Base-by-base conservation (phyloP, 2,888 invertebrate species). In the Ctena decussata region DNA sequence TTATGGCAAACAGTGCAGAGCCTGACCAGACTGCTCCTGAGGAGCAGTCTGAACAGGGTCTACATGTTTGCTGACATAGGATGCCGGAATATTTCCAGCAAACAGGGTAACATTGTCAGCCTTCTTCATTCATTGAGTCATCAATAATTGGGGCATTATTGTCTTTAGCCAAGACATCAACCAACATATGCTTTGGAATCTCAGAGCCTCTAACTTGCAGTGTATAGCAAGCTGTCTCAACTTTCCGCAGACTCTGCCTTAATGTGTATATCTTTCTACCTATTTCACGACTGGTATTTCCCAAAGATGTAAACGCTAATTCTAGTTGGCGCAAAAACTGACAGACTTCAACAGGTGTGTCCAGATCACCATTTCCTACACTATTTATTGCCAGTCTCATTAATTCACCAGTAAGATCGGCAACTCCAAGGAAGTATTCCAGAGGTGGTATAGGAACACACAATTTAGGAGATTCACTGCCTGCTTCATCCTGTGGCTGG, bases 341-440 rank as follows among this genome's bases (percentile, higher is more conserved):
- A 93, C 98, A 98, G 0, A 96, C 88, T 80, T 94, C 80, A 92
- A 97, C 97, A 18, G 94, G 93, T 24, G 85, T 84, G 15, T 93
- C 89, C 15, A 93, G 72, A 75, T 94, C 90, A 8, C 93, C 94
- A 84, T 87, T 87, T 0, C 98, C 98, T 81, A 98, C 96, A 91
- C 97, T 97, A 94, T 98, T 98, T 11, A 99, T 98, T 77, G 98
- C 98, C 91, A 97, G 97, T 74, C 98, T 96, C 98, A 99, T 99
- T 65, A 98, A 95, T 95, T 99, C 99, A 0, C 98, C 98, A 0
- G 98, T 98, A 39, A 98, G 96, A 96, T 99, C 98, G 0, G 97
- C 97, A 46, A 98, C 95, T 0, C 98, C 98, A 57, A 98, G 96
- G 94, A 98, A 96, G 90, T 96, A 97, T 86, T 97, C 97, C 6